Conservation (phyloP, 2,888 invertebrate genomes). For the Nysson spinosus region DNA sequence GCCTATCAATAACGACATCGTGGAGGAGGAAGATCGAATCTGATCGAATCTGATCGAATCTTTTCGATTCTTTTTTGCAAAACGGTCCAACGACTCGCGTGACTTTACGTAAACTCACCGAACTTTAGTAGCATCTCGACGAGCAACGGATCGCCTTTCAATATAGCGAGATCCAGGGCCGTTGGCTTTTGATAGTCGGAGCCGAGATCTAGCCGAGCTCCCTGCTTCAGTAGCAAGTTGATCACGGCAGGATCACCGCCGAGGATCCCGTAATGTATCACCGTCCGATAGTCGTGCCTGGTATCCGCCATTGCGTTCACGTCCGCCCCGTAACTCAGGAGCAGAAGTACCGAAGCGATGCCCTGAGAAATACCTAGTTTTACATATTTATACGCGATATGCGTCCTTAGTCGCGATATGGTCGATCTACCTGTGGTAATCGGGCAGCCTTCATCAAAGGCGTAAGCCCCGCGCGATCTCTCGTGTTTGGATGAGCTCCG, state of each 20-base stretch:
- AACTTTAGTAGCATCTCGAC: conserved; percentile 84
- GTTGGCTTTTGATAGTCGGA: conserved; percentile 84
- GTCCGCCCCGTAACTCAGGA: conserved; percentile 90
- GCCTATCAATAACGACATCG: too few species aligned
- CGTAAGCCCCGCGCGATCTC: conserved; percentile 91
- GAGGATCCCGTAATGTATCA: conserved; percentile 92
- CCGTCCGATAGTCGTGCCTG: conserved; percentile 91
- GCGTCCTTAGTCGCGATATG: too few species aligned
- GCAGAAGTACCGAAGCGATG: conserved; percentile 85
- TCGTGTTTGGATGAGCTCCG: conserved; percentile 92
- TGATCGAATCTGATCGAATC: neutral
- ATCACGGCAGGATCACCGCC: conserved; percentile 86
- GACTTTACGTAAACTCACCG: conserved; percentile 78
- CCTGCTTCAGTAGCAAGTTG: conserved; percentile 88
- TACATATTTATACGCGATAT: neutral
- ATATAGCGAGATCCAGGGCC: conserved; percentile 90
- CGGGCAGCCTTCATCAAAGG: conserved; percentile 94
- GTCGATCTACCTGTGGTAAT: conserved; percentile 82
- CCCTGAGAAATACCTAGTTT: conserved; percentile 79
- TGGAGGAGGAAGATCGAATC: too few species aligned
- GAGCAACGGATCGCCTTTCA: conserved; percentile 87
- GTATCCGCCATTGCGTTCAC: conserved; percentile 91
- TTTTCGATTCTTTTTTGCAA: neutral
- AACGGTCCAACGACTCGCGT: neutral
- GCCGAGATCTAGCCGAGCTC: conserved; percentile 85